Evolutionary conservation across 2,797 vertebrate genomes (phyloP).

Genomic region (Ceyx erithaca): DNA sequence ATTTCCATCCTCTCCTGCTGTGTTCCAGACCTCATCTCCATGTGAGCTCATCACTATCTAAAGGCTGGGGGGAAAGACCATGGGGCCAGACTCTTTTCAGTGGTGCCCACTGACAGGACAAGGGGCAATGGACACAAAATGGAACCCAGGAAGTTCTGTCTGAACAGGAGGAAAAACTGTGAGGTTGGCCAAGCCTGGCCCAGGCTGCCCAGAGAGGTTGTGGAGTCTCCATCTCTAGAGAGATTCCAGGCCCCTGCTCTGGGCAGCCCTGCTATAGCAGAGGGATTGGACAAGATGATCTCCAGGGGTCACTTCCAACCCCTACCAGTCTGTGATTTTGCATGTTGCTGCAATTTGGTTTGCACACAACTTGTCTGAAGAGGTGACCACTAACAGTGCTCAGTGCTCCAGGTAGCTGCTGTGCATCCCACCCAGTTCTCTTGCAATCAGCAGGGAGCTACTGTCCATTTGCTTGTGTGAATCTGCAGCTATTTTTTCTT

Average conservation of each 20-base stretch:
- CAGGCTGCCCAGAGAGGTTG: no score
- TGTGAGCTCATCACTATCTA: neutral
- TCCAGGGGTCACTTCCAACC: neutral
- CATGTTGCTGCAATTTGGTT: neutral
- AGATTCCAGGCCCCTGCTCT: neutral
- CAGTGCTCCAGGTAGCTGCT: rapidly evolving
- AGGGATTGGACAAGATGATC: neutral
- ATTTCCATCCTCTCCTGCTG: neutral
- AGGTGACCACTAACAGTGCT: neutral
- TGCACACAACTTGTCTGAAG: rapidly evolving
- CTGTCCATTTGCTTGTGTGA: neutral
- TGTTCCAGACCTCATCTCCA: rapidly evolving
- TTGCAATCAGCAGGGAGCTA: rapidly evolving
- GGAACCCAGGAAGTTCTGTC: no score
- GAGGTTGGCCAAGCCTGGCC: no score
- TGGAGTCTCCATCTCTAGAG: no score
- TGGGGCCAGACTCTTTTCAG: no score
- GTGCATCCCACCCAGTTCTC: neutral
- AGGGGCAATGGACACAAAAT: no score
- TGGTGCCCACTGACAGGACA: no score
- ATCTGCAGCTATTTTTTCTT: neutral
- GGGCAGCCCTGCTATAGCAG: neutral
- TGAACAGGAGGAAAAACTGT: no score
- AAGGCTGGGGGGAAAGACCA: neutral
- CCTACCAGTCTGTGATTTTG: neutral